These are phyloP conservation scores for Dryocosmus kuriphilus DNA, from an alignment of 2,888 invertebrate species.

Conservation along the genomic window DNA sequence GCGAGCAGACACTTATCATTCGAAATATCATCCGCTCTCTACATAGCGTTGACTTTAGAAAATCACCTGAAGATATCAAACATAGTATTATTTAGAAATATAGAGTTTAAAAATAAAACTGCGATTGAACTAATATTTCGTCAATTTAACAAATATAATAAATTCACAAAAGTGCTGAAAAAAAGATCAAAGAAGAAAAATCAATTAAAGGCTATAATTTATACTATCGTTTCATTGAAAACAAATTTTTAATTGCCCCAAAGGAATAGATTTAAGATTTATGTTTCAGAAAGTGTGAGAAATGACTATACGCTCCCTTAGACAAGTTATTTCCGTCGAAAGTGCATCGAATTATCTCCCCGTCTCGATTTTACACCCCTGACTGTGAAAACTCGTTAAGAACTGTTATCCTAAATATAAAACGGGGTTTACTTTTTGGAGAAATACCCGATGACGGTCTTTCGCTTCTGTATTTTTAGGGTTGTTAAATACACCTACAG, in stretches of 20 bases:
- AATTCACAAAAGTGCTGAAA: too few relatives aligned
- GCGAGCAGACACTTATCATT: background rate
- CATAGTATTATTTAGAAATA: background rate
- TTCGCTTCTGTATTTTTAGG: conserved; percentile 31
- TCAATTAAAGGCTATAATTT: too few relatives aligned
- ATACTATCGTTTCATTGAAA: background rate
- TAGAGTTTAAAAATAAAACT: too few relatives aligned
- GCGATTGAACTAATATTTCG: too few relatives aligned
- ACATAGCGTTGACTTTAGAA: background rate
- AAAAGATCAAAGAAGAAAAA: too few relatives aligned
- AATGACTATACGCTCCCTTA: background rate
- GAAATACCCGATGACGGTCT: conserved; percentile 22
- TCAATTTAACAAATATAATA: too few relatives aligned
- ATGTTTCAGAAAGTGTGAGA: background rate
- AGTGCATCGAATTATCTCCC: conserved; percentile 21
- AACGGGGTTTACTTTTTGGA: conserved; percentile 12
- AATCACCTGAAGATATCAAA: background rate
- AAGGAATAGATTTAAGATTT: background rate
- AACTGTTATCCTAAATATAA: conserved; percentile 30
- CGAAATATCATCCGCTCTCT: background rate
- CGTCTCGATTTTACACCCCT: conserved; percentile 2
- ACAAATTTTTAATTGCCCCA: background rate
- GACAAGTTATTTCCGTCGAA: conserved; percentile 10
- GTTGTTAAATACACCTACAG: background rate
- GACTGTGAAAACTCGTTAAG: conserved; percentile 13